These are phyloP conservation scores for Drosophila albomicans DNA, from an alignment of 1,140 invertebrate genomes.

Conservation along the genomic window DNA sequence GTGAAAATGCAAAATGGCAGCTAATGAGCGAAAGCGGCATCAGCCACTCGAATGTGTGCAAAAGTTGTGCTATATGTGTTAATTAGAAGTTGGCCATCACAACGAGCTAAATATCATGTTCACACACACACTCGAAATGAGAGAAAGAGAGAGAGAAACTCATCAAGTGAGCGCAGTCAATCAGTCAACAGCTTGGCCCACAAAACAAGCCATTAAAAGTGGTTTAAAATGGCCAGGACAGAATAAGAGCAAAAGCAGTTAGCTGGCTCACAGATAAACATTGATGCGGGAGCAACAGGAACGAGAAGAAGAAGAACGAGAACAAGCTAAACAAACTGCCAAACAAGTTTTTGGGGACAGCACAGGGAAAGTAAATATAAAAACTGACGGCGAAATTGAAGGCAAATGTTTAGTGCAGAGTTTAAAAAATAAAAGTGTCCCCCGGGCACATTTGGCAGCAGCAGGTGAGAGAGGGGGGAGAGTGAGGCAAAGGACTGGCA, in stretches of 20 bases:
- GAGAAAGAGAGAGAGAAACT: conserved; percentile 16
- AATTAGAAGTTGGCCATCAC: conserved; percentile 42
- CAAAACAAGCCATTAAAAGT: conserved; percentile 76
- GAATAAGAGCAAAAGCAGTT: background rate
- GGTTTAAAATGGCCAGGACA: conserved; percentile 52
- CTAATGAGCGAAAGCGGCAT: conserved; percentile 57
- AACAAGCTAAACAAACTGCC: conserved; percentile 56
- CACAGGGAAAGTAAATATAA: conserved; percentile 17
- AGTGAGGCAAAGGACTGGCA: background rate
- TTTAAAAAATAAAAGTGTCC: conserved; percentile 50
- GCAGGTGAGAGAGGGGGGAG: background rate
- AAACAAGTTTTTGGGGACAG: conserved; percentile 45
- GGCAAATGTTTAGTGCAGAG: conserved; percentile 72
- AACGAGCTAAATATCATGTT: conserved; percentile 31
- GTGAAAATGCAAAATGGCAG: conserved; percentile 63
- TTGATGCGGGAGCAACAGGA: conserved; percentile 37
- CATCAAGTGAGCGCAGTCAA: conserved; percentile 54
- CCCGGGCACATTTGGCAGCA: conserved; percentile 63
- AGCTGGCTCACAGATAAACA: conserved; percentile 28
- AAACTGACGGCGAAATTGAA: conserved; percentile 64
- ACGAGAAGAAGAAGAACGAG: conserved; percentile 37
- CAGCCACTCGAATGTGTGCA: conserved; percentile 25
- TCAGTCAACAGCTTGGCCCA: conserved; percentile 62
- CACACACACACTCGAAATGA: conserved; percentile 1
- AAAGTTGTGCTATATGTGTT: conserved; percentile 35